A percentile compares a stretch with the other conserved stretches of the same genome.
phyloP scores from a whole-genome alignment of 2,797 vertebrate genomes.

The Falco naumanni region DNA sequence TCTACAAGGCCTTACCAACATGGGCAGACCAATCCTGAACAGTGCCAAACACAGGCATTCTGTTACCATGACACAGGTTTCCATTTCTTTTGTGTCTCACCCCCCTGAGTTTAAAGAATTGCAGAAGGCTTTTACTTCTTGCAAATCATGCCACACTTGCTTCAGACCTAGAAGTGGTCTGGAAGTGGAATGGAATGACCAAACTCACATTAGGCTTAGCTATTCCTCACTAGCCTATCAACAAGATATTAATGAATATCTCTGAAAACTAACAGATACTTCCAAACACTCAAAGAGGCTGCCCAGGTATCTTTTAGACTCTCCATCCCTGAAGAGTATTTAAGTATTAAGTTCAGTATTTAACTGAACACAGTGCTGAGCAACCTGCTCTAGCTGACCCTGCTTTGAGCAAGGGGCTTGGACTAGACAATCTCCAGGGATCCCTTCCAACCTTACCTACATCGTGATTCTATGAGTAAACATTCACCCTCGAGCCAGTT shows the following conservation, averaged over 20 bases:
- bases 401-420: neutral
- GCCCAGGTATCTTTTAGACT: neutral
- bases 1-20: neutral
- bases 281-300: neutral
- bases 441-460: neutral
- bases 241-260: neutral
- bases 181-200: neutral
- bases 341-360: no score
- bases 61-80: rapidly evolving
- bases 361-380: neutral
- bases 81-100: neutral
- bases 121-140: neutral
- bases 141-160: neutral
- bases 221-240: neutral
- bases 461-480: neutral
- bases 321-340: neutral
- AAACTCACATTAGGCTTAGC: neutral
- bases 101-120: neutral
- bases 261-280: neutral
- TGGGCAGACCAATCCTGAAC: neutral
- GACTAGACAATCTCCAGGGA: neutral
- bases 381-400: neutral
- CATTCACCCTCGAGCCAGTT: neutral
- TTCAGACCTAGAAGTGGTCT: neutral
- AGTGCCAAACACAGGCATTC: neutral